phyloP scores from a whole-genome alignment of 2,113 vertebrate genomes.

The Dolichallabes microphthalmus region DNA sequence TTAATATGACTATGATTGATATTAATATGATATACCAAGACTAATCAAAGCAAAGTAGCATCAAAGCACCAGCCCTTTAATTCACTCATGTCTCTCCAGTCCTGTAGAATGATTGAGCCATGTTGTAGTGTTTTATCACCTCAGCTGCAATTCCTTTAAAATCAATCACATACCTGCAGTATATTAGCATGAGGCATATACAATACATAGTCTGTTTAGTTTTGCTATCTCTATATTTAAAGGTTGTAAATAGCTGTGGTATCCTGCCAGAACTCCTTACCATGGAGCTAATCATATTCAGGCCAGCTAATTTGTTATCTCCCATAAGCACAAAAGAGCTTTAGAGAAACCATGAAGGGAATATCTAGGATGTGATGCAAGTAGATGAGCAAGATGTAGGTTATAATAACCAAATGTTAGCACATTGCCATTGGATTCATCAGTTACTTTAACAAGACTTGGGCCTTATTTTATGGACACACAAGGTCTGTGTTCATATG shows the following conservation, averaged over 20 bases:
- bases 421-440: not conserved
- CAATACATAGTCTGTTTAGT: not conserved
- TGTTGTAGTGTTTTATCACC: not conserved
- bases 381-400: constrained; percentile 14
- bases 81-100: not conserved
- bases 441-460: not conserved
- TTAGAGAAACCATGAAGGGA: constrained; percentile 10
- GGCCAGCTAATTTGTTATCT: constrained; percentile 34
- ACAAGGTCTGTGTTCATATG: not conserved
- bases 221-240: not conserved
- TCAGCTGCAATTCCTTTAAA: not conserved
- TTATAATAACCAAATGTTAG: constrained; percentile 15
- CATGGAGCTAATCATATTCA: constrained; percentile 15
- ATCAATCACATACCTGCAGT: not conserved
- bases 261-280: constrained; percentile 24
- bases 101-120: not conserved
- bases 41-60: not conserved
- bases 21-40: not conserved
- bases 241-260: constrained; percentile 13
- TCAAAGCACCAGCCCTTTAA: not conserved
- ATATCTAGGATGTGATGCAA: not conserved
- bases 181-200: not conserved
- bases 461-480: not conserved
- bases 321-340: constrained; percentile 37
- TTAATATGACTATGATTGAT: not conserved